Percentiles rank a stretch among this genome's conserved stretches.
These are phyloP conservation scores for Cryptosula pallasiana DNA, from an alignment of 2,888 invertebrate species.

Conservation along the genomic window DNA sequence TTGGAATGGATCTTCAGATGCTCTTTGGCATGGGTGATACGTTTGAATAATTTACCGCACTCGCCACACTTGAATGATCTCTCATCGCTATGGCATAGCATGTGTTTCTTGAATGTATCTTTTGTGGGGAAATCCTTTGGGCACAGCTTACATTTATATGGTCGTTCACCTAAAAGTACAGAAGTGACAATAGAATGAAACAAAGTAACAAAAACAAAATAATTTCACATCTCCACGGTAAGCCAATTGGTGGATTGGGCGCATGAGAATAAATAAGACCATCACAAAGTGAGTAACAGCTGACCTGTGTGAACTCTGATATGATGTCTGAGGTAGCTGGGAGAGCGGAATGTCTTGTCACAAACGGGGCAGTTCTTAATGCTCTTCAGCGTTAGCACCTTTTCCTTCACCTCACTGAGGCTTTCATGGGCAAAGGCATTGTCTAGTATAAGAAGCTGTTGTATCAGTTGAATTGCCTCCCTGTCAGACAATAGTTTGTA, in stretches of 20 bases:
- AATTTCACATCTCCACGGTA: too few species aligned
- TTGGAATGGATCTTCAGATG: conserved; percentile 46
- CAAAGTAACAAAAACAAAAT: neutral
- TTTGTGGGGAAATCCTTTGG: conserved; percentile 42
- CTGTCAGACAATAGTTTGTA: too few species aligned
- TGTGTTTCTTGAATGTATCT: conserved; percentile 45
- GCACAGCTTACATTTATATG: conserved; percentile 41
- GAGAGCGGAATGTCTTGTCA: conserved; percentile 37
- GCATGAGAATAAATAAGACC: too few species aligned
- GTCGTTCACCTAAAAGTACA: conserved; percentile 48
- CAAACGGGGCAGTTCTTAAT: conserved; percentile 41
- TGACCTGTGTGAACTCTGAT: conserved; percentile 45
- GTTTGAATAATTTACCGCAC: conserved; percentile 50
- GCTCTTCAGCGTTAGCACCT: conserved; percentile 12
- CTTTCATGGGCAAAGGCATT: conserved; percentile 15
- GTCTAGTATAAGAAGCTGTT: conserved; percentile 39
- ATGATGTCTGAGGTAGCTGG: conserved; percentile 43
- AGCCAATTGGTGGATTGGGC: too few species aligned
- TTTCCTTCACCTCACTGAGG: conserved; percentile 13
- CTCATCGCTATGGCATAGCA: conserved; percentile 41
- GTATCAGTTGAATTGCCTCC: conserved; percentile 39
- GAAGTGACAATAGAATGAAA: too few species aligned
- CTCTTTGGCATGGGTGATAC: conserved; percentile 47
- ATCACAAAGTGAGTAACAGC: neutral
- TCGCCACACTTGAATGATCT: conserved; percentile 49